Base-by-base conservation (phyloP, 2,797 vertebrate species). In the Myiotriccus ornatus region DNA sequence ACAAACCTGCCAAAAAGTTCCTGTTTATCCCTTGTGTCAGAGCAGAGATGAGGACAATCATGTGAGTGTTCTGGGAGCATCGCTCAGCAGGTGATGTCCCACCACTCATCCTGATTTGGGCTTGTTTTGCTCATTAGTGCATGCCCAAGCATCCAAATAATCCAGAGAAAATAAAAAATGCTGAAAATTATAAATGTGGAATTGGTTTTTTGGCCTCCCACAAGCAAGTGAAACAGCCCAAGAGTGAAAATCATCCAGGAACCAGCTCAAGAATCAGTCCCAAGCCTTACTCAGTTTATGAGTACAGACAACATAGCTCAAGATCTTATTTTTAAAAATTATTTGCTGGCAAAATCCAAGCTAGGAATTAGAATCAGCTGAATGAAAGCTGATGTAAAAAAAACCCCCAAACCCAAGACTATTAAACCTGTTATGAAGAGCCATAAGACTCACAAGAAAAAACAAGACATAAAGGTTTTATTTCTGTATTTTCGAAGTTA, bases 21-120 rank as follows among this genome's bases (percentile, higher is more conserved):
- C 30, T 55, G 3, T 35, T 87, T 76, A 32, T 74, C 9, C 19
- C 19, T 6, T 4, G 7, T 28, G 4, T 39, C 6, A 12, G 12
- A 32, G 15, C 18, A 80, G 24, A 65, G 20, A 24, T 9, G 52
- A 70, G 23, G 17, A 50, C 10, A 56, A 23, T 4, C 7, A 8
- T 7, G 23, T 34, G 25, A 41, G 10, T 44, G 41, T 0, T 1
- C n/a, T 34, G 30, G 44, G 18, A 52, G n/a, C 6, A 19, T 49
- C 0, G 0, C 37, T 52, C n/a, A 55, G 20, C 3, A 50, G 27
- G 27, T 49, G 12, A n/a, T 8, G 3, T 47, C 41, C 79, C 39
- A 6, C 27, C 7, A 0, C 4, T 52, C 14, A 2, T 78, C 22
- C 12, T 62, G 32, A 5, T 62, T 78, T 57, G 12, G 32, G 8